A percentile compares a stretch with the other conserved stretches of the same genome.
Evolutionary conservation across 64 coral and sea anemone genomes (phyloP).

Genomic region (Trachythela sp.): DNA sequence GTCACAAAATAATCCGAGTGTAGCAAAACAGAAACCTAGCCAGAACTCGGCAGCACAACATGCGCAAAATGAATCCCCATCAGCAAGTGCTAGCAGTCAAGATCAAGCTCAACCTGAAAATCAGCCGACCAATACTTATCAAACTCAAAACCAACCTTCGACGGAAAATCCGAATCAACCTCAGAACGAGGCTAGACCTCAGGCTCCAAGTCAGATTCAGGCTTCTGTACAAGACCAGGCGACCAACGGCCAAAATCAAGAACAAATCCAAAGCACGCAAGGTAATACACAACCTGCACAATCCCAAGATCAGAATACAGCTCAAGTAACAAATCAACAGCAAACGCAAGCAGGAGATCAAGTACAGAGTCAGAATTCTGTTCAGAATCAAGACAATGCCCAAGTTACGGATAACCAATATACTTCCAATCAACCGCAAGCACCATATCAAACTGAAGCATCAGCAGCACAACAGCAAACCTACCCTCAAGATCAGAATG

Average conservation of each 20-base stretch:
- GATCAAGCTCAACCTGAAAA: neutral
- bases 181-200: neutral
- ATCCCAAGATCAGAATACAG: neutral
- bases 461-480: neutral
- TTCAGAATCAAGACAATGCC: neutral
- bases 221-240: neutral
- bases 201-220: neutral
- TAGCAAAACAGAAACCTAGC: neutral
- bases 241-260: neutral
- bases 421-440: neutral
- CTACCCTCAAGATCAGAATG: neutral
- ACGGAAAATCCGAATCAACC: neutral
- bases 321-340: neutral
- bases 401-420: neutral
- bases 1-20: neutral
- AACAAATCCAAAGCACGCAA: neutral
- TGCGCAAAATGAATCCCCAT: neutral
- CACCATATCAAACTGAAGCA: neutral
- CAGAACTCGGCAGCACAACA: neutral
- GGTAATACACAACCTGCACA: neutral
- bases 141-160: neutral
- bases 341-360: neutral
- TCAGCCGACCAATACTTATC: neutral
- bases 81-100: neutral
- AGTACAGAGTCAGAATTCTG: neutral